These are phyloP conservation scores for Carabus problematicus DNA, from an alignment of 2,888 invertebrate species.

Conservation along the genomic window DNA sequence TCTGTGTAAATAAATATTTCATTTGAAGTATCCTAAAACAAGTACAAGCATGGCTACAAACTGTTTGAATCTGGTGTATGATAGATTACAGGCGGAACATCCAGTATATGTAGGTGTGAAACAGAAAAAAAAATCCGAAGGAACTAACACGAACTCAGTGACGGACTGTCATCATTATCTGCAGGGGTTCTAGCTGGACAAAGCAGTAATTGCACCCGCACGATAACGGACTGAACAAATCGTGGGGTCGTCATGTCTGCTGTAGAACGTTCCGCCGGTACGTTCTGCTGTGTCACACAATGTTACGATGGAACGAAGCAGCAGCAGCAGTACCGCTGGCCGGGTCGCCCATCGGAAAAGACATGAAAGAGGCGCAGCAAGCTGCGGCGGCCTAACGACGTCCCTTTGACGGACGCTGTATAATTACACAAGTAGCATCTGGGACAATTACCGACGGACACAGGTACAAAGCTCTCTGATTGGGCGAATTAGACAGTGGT, in stretches of 20 bases:
- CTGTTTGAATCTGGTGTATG: too few relatives aligned
- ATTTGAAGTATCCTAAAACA: too few relatives aligned
- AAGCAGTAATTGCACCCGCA: slow-evolving; percentile 33
- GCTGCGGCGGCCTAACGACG: slow-evolving; percentile 14
- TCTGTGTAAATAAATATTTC: too few relatives aligned
- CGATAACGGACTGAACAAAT: slow-evolving; percentile 30
- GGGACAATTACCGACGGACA: slow-evolving; percentile 22
- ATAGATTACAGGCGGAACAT: too few relatives aligned
- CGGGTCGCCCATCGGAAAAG: slow-evolving; percentile 14
- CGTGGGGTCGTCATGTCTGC: slow-evolving; percentile 12
- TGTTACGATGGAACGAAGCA: neutral
- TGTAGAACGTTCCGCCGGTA: neutral
- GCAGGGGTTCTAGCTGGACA: slow-evolving; percentile 1
- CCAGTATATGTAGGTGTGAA: too few relatives aligned
- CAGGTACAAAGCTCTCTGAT: slow-evolving; percentile 22
- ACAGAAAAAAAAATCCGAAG: too few relatives aligned
- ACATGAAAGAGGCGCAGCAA: slow-evolving; percentile 13
- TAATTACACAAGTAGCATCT: slow-evolving; percentile 33
- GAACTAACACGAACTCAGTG: neutral
- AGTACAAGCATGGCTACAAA: too few relatives aligned
- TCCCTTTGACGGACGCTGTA: slow-evolving; percentile 30
- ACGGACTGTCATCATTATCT: slow-evolving; percentile 7
- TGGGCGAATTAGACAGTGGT: slow-evolving; percentile 24
- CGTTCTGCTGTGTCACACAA: neutral
- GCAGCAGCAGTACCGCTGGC: neutral